phyloP scores from a whole-genome alignment of 2,113 vertebrate genomes.

The Poecilia latipinna region DNA sequence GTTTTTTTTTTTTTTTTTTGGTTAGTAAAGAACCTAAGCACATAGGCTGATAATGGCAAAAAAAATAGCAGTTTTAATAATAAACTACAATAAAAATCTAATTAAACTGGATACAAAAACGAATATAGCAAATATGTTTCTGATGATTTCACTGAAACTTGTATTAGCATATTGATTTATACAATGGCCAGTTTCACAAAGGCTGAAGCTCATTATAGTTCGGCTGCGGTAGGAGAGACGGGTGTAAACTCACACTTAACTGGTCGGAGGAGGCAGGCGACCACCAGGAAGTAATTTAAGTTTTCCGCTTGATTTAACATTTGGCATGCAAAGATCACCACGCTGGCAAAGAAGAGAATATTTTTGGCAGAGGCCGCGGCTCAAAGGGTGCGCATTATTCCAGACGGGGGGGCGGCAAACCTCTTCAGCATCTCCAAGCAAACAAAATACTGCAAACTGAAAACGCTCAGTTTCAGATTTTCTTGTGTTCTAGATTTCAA shows the following conservation, averaged over 20 bases:
- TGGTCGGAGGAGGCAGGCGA: neutral
- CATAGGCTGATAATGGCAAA: no score
- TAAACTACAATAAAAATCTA: no score
- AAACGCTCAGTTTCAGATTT: neutral
- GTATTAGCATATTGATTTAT: no score
- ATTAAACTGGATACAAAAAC: no score
- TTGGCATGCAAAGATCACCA: constrained; percentile 47
- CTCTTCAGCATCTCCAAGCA: constrained; percentile 22
- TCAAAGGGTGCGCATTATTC: constrained; percentile 37
- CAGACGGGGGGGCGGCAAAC: constrained; percentile 33
- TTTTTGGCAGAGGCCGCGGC: constrained; percentile 38
- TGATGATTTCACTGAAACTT: no score
- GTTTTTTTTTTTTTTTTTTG: no score
- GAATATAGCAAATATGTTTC: no score
- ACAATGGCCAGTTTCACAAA: neutral
- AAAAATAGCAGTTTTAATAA: no score
- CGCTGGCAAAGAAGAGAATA: constrained; percentile 35
- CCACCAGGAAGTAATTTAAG: neutral
- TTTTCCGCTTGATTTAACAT: constrained; percentile 42
- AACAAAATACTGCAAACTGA: constrained; percentile 21
- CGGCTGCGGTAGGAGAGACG: neutral
- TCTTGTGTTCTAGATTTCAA: neutral
- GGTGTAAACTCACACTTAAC: neutral
- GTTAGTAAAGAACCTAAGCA: no score
- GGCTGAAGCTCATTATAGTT: neutral